These are phyloP conservation scores for Gorsachius goisagi DNA, from an alignment of 2,113 vertebrate species.

Conservation along the genomic window DNA sequence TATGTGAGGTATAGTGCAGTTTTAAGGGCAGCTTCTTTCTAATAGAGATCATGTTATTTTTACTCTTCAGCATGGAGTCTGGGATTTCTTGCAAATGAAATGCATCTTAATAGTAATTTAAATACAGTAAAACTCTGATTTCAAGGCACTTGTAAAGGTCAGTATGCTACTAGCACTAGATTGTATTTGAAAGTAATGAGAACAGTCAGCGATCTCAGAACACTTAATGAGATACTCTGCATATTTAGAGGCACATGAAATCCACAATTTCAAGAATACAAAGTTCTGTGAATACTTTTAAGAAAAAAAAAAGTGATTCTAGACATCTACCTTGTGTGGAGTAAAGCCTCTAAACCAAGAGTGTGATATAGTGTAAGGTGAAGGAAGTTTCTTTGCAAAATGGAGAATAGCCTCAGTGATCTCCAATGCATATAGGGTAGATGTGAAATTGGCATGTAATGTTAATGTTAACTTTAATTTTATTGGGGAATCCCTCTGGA, in stretches of 20 bases:
- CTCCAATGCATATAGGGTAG: not conserved
- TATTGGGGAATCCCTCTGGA: not conserved
- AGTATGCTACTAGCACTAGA: not conserved
- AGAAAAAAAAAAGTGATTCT: not conserved
- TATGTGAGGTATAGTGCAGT: not conserved
- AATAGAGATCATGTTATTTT: not conserved
- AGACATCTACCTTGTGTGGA: not conserved
- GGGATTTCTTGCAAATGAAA: constrained; percentile 14
- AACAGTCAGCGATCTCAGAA: not conserved
- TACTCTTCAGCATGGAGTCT: not conserved
- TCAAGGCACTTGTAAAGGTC: not conserved
- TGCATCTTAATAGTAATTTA: not conserved
- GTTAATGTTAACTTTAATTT: not conserved
- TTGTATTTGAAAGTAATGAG: not conserved
- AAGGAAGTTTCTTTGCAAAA: not conserved
- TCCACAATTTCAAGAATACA: not conserved
- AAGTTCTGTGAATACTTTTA: not conserved
- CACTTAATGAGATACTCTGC: not conserved
- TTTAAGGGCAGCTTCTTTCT: not conserved
- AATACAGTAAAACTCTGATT: not conserved
- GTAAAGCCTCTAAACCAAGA: not conserved
- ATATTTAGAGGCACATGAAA: not conserved
- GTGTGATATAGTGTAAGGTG: accelerated
- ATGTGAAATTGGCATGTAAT: not conserved
- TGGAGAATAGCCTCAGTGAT: not conserved